These are phyloP conservation scores for Nomada fucata DNA, from an alignment of 2,888 invertebrate genomes.

Conservation along the genomic window DNA sequence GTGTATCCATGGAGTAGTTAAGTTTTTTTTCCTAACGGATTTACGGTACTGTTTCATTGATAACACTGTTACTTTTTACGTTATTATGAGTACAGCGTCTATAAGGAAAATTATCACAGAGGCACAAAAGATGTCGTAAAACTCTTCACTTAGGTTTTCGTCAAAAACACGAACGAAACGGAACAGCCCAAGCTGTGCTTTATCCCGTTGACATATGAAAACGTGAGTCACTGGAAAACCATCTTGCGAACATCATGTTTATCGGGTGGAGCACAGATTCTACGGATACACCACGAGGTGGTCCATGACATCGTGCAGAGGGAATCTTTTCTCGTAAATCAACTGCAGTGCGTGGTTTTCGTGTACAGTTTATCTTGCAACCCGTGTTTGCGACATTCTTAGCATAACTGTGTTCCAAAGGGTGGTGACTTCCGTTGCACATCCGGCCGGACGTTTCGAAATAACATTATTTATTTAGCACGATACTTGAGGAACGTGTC, in stretches of 20 bases:
- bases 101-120: not conserved
- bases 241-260: constrained; percentile 52
- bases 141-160: not conserved
- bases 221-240: constrained; percentile 50
- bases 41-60: not conserved
- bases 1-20: not conserved
- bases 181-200: constrained; percentile 8
- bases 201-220: constrained; percentile 41
- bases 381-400: constrained; percentile 10
- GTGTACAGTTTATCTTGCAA: constrained; percentile 16
- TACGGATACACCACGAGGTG: constrained; percentile 42
- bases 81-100: not conserved
- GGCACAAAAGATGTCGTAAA: not conserved
- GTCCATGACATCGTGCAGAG: constrained; percentile 5
- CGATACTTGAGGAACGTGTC: not conserved
- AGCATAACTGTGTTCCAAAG: not conserved
- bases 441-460: not conserved
- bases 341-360: constrained; percentile 7
- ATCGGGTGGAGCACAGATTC: constrained; percentile 49
- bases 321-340: constrained; percentile 26
- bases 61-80: not conserved
- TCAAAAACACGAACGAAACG: not conserved
- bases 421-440: not conserved
- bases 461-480: not conserved
- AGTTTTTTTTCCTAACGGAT: not conserved